phyloP scores from a whole-genome alignment of 1,140 invertebrate species.

The Hesperophylax magnus region DNA sequence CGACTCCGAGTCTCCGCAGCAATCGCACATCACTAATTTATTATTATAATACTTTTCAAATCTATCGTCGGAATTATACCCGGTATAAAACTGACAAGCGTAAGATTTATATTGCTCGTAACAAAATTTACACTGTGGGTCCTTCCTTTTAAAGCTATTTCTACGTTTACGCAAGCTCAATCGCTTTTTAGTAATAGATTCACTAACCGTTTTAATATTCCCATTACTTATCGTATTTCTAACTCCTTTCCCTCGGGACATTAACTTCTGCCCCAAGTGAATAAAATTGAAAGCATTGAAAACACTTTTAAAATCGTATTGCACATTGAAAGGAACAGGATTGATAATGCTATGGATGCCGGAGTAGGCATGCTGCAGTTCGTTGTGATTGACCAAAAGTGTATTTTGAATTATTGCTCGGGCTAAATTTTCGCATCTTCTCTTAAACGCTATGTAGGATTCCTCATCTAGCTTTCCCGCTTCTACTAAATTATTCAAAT shows the following conservation, averaged over 20 bases:
- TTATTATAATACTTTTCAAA: constrained; percentile 67
- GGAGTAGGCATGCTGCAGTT: constrained; percentile 73
- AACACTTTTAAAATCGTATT: constrained; percentile 58
- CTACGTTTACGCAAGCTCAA: constrained; percentile 56
- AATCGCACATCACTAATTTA: constrained; percentile 71
- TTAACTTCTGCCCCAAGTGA: constrained; percentile 48
- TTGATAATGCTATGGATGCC: constrained; percentile 76
- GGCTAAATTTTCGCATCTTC: constrained; percentile 56
- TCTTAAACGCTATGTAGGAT: constrained; percentile 59
- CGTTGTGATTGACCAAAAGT: constrained; percentile 63
- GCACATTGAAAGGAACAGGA: constrained; percentile 66
- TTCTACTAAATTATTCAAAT: constrained; percentile 18
- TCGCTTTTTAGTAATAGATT: constrained; percentile 61
- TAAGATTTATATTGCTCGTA: constrained; percentile 69
- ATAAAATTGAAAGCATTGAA: constrained; percentile 54
- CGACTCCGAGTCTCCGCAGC: constrained; percentile 70
- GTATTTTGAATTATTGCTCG: constrained; percentile 64
- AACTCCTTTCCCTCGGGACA: constrained; percentile 40
- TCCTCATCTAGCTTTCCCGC: constrained; percentile 15
- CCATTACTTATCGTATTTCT: constrained; percentile 2
- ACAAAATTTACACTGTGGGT: constrained; percentile 71
- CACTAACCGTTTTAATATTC: constrained; percentile 61
- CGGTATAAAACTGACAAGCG: constrained; percentile 71
- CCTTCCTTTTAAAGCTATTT: constrained; percentile 59
- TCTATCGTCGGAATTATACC: constrained; percentile 63